Base-by-base conservation (phyloP, 2,113 vertebrate species). In the Cephalopterus ornatus region DNA sequence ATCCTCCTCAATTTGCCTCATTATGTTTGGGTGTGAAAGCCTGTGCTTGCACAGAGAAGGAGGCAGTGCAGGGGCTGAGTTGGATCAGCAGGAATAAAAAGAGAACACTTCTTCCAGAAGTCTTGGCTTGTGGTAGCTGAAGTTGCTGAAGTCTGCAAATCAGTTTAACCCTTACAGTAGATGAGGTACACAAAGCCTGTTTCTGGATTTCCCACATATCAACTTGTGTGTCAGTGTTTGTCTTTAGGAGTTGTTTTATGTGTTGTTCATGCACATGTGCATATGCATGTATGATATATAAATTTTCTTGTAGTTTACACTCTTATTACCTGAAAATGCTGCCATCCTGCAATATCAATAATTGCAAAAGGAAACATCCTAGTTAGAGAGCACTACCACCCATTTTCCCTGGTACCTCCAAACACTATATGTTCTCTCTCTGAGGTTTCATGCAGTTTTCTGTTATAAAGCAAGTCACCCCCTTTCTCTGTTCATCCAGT, bases 401-500 rank as follows among this genome's bases (percentile, higher is more conserved):
- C 56, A 11, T 89, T 92, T 92, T n/a, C 52, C n/a, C 21, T 76
- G 35, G 4, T 79, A 28, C 28, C 26, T 93, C 37, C 30, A 78
- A 81, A 63, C 24, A 33, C 71, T 66, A 1, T 23, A 22, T 20
- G 27, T 83, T 42, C 50, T 79, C 23, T 50, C 21, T 84, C 35
- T 77, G 58, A 84, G 83, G 47, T 87, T 93, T 92, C 49, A 84
- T 89, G 23, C n/a, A 12, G 5, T 77, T 92, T 84, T 63, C 85
- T 96, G 44, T n/a, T 88, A 32, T 7, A 77, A 86, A 91, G 88
- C 83, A 71, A 94, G 88, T 92, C 92, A 88, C 88, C 95, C 93
- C 76, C 39, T 94, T 95, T 86, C 86, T 83, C 86, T 88, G 50
- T 73, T 96, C 83, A 56, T 93, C 42, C 89, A 84, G 96, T 97